Evolutionary conservation across 2,113 vertebrate species (phyloP), one percentile per base, ranked within the genome.

Genomic region (Chloropsis cyanopogon): DNA sequence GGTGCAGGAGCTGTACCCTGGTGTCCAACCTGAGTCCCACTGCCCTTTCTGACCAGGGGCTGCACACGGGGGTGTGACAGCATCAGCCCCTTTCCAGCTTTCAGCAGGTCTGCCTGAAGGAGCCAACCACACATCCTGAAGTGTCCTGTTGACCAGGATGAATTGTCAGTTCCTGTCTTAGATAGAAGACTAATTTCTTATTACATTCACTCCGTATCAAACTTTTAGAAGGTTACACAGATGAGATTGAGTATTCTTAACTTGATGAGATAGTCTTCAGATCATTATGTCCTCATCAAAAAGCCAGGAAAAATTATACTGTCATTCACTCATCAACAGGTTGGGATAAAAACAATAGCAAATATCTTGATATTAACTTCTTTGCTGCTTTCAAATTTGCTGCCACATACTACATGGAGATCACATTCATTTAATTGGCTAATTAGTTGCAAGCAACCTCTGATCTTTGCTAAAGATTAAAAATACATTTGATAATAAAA

Each of bases 221-320:
- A 87, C 44, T 88, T 96, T 72, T 66, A 65, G 94, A 95, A 92
- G 35, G 73, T 95, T 93, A 93, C 92, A 79, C 10, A 59, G 81
- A 94, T 53, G 63, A 95, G 71, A 33, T 31, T 31, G 57, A 93
- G 42, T 49, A 80, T 60, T 86, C 95, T 93, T 92, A 96, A 86
- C 25, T 70, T 71, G 90, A 91, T 90, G 82, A 96, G 80, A 89
- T 18, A 17, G 90, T 96, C 91, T 95, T 96, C 81, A 95, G 65
- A 92, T 96, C 85, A 96, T 96, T 93, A 95, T 33, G 61, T 47
- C 71, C 60, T 95, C 92, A 91, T 94, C 53, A 92, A 86, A 95
- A 97, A 87, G 15, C 23, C 65, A 57, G 63, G 35, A 47, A 94
- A 75, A 49, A 69, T 93, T 96, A 85, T 66, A 54, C 8, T 95